Evolutionary conservation across 1,140 invertebrate species (phyloP), one percentile per base, ranked within the genome.

Genomic region (Drosophila busckii): DNA sequence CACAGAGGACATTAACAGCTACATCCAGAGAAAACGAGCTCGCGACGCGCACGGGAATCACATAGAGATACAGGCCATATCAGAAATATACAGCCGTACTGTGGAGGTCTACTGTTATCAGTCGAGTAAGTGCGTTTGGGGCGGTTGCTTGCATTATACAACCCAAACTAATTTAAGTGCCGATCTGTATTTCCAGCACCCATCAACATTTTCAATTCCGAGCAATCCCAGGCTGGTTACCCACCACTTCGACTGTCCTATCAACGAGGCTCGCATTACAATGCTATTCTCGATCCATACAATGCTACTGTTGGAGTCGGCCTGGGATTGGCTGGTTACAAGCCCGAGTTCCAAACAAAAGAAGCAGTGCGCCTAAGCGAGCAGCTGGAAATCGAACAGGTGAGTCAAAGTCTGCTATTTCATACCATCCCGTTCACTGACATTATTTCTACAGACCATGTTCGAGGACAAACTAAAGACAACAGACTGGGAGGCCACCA

Each of bases 401-500:
- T 84, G 4, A 54, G 16, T 22, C 4, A 8, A 4, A 0, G 1
- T 8, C 0, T 2, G 2, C 1, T 8, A 2, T 6, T 0, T 13
- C 0, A 16, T 20, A 2, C 3, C 8, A 3, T 2, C 7, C 22
- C 91, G 16, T 32, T 23, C 12, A 15, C n/a, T 28, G 2, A 28
- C 5, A n/a, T 4, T 16, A 16, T 2, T 10, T 15, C 2, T 17
- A 10, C 13, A 87, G 63, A 93, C 95, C 2, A 98, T 98, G 96
- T 89, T 98, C 40, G 94, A 97, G 87, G 96, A 98, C 86, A 98
- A 97, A 88, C 87, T 98, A 16, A 91, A 93, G 84, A 95, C 95
- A 31, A 96, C 95, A 26, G 96, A 98, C 87, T 97, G 95, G 94
- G 95, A 98, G 87, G 93, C 95, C 7, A 98, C 96, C 1, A 96